These are phyloP conservation scores for Thera obeliscata DNA, from an alignment of 2,888 invertebrate species.

Conservation along the genomic window DNA sequence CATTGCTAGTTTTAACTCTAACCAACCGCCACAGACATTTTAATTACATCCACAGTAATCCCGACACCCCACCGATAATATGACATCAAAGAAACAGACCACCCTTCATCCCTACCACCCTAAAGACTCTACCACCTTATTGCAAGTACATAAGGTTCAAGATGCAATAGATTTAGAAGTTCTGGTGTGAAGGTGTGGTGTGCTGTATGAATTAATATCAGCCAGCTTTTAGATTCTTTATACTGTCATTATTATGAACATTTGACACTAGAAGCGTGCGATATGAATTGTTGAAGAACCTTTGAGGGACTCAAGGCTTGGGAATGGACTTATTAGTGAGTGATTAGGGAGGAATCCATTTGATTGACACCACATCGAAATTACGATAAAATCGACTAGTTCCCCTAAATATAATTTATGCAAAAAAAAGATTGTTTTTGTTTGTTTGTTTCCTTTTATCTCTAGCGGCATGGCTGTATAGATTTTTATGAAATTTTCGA, in stretches of 20 bases:
- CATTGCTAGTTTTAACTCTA: conserved; percentile 12
- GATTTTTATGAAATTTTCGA: too few species aligned
- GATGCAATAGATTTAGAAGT: neutral
- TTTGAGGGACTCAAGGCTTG: conserved; percentile 62
- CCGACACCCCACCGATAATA: conserved; percentile 63
- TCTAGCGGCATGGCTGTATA: too few species aligned
- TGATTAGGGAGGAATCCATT: conserved; percentile 26
- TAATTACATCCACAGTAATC: conserved; percentile 61
- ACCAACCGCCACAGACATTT: conserved; percentile 41
- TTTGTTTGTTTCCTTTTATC: too few species aligned
- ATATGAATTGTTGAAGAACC: conserved; percentile 55
- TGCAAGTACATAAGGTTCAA: conserved; percentile 16
- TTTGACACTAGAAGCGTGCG: conserved; percentile 75
- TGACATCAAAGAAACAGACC: conserved; percentile 67
- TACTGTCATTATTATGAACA: conserved; percentile 57
- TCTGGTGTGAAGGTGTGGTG: conserved; percentile 34
- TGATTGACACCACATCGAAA: conserved; percentile 21
- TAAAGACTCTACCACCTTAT: conserved; percentile 4
- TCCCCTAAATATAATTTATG: neutral
- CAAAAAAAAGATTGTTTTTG: neutral
- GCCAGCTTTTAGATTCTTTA: conserved; percentile 64
- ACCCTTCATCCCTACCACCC: conserved; percentile 41
- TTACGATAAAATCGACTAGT: neutral
- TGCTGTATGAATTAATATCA: conserved; percentile 69
- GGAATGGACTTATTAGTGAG: conserved; percentile 28